Evolutionary conservation across 2,113 vertebrate genomes (phyloP), one percentile per base, ranked within the genome.

Genomic region (Alosa alosa): DNA sequence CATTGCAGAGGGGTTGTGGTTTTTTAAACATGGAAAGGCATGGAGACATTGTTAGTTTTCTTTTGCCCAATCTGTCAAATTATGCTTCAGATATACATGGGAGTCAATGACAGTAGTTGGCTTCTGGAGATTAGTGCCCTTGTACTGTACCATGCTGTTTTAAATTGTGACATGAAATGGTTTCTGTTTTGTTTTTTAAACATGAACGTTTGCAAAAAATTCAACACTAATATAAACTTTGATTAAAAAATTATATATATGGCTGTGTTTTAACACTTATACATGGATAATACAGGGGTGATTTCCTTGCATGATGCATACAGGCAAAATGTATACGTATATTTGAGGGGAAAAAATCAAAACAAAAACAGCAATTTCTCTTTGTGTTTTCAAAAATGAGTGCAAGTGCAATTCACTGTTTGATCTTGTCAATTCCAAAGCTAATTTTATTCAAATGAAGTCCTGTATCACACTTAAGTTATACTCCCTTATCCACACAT

Each of bases 161-260:
- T 39, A 49, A 60, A 55, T 85, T 86, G 47, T 87, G 18, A 45
- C 81, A 39, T 82, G 18, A 86, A 86, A 86, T 83, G 45, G 44
- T 60, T 82, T 82, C 81, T 41, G 41, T 36, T 81, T 85, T 89
- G 39, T 83, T 81, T 82, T 82, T 83, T 83, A 11, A 87, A 87
- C 83, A 81, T 88, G 84, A 87, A 85, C 85, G 52, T 89, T 89
- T 90, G 47, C 31, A 44, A 86, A 83, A 86, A 83, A 82, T 85
- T 84, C 64, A 88, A 92, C 86, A 93, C 89, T 92, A 92, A 91
- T 86, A 87, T 87, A 85, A 87, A 84, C 6, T 84, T 25, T 52
- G 52, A 68, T 87, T 85, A 86, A 82, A 72, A 81, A 72, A 84
- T 25, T 10, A 50, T 78, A 78, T 84, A 78, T 78, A 78, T 83